phyloP scores from a whole-genome alignment of 2,113 vertebrate genomes.

The Phoenicopterus ruber region DNA sequence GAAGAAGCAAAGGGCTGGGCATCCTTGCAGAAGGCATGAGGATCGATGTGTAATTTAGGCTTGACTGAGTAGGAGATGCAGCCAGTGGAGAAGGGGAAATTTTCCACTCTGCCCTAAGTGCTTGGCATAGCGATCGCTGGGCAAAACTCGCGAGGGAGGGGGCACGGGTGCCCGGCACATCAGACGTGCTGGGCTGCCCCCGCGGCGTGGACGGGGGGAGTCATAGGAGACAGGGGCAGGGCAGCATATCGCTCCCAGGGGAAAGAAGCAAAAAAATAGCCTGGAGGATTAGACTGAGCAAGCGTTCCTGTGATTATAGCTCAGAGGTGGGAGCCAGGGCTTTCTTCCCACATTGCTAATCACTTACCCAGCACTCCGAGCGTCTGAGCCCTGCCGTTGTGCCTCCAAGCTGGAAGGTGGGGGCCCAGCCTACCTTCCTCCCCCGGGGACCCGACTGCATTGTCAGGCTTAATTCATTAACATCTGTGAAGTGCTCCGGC shows the following conservation, averaged over 20 bases:
- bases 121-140: neutral
- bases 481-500: neutral
- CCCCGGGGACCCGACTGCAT: neutral
- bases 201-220: accelerated
- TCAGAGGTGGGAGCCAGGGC: slow-evolving; percentile 25
- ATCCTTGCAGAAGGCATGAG: neutral
- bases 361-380: slow-evolving; percentile 37
- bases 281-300: neutral
- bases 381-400: neutral
- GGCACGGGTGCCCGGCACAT: neutral
- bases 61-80: neutral
- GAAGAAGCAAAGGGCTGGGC: neutral
- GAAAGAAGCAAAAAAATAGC: neutral
- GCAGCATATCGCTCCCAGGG: neutral
- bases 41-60: neutral
- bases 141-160: neutral
- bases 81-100: neutral
- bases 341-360: slow-evolving; percentile 44
- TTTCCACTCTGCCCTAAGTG: slow-evolving; percentile 19
- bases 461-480: slow-evolving; percentile 50
- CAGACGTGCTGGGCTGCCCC: neutral
- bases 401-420: slow-evolving; percentile 34
- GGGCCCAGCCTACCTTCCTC: slow-evolving; percentile 39
- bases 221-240: neutral
- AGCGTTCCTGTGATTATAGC: slow-evolving; percentile 12